Evolutionary conservation across 2,888 invertebrate genomes (phyloP).

Genomic region (Melanchra persicariae): DNA sequence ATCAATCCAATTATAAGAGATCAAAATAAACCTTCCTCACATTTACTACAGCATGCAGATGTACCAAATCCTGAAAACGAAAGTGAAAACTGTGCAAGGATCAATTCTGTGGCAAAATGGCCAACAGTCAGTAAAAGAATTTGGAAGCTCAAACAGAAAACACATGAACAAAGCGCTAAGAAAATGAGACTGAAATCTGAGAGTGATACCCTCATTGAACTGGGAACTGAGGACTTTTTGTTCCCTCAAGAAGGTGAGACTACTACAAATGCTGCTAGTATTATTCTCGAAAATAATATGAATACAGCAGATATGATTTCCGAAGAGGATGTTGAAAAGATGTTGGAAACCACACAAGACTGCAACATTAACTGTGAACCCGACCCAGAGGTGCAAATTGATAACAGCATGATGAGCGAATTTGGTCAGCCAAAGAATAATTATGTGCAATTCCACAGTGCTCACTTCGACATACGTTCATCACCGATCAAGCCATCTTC

Average conservation of each 20-base stretch:
- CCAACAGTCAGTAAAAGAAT: slow-evolving; percentile 81
- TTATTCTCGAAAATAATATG: slow-evolving; percentile 43
- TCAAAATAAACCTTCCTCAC: slow-evolving; percentile 60
- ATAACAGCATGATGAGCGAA: slow-evolving; percentile 46
- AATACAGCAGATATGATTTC: slow-evolving; percentile 34
- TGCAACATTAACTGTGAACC: slow-evolving; percentile 42
- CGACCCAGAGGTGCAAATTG: slow-evolving; percentile 24
- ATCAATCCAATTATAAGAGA: slow-evolving; percentile 63
- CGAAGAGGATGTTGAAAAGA: slow-evolving; percentile 37
- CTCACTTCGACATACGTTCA: slow-evolving; percentile 87
- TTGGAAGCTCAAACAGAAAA: slow-evolving; percentile 79
- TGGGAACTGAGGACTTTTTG: slow-evolving; percentile 77
- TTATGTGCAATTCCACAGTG: slow-evolving; percentile 82
- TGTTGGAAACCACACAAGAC: slow-evolving; percentile 43
- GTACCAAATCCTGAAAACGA: slow-evolving; percentile 70
- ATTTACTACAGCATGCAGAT: slow-evolving; percentile 70
- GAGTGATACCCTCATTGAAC: slow-evolving; percentile 72
- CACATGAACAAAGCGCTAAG: slow-evolving; percentile 74
- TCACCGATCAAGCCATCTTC: slow-evolving; percentile 87
- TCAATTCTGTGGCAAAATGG: slow-evolving; percentile 82
- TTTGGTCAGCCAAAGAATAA: slow-evolving; percentile 69
- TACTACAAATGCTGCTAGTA: slow-evolving; percentile 27
- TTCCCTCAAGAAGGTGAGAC: slow-evolving; percentile 40
- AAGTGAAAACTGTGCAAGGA: slow-evolving; percentile 81
- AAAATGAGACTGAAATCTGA: slow-evolving; percentile 79